A percentile compares a stretch with the other conserved stretches of the same genome.
These are phyloP conservation scores for Arctia plantaginis DNA, from an alignment of 2,888 invertebrate genomes.

Conservation along the genomic window DNA sequence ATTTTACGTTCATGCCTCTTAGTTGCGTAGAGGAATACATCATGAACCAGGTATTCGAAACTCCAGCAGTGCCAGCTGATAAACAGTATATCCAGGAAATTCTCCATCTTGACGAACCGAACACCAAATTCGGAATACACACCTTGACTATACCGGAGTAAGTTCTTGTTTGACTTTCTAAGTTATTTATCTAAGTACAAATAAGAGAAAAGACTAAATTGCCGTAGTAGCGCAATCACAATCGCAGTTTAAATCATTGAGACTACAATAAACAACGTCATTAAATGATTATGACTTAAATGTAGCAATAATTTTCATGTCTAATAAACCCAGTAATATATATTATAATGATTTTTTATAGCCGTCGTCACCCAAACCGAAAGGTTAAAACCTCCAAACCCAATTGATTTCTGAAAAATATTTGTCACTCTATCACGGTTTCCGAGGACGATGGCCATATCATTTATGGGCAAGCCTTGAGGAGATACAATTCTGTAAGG, in stretches of 20 bases:
- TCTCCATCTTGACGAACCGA: constrained; percentile 76
- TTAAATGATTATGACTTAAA: no score
- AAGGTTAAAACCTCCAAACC: background rate
- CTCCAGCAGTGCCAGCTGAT: constrained; percentile 76
- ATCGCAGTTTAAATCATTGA: no score
- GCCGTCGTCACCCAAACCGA: background rate
- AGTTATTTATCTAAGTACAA: no score
- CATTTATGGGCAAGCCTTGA: background rate
- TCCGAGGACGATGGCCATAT: background rate
- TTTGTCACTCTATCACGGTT: background rate
- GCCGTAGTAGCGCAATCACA: no score
- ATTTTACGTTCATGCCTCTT: constrained; percentile 24
- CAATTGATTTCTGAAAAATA: background rate
- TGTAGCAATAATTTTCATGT: background rate
- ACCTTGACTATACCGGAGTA: constrained; percentile 80
- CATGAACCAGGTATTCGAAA: constrained; percentile 81
- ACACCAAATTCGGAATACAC: constrained; percentile 80
- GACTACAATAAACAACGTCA: no score
- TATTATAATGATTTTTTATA: background rate
- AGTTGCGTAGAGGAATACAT: constrained; percentile 83
- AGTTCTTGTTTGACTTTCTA: constrained; percentile 34
- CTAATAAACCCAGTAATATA: no score
- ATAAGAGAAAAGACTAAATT: no score
- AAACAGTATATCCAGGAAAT: constrained; percentile 72
- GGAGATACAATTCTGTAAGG: background rate